phyloP scores from a whole-genome alignment of 2,888 invertebrate species.

The Cylloceria caligata region DNA sequence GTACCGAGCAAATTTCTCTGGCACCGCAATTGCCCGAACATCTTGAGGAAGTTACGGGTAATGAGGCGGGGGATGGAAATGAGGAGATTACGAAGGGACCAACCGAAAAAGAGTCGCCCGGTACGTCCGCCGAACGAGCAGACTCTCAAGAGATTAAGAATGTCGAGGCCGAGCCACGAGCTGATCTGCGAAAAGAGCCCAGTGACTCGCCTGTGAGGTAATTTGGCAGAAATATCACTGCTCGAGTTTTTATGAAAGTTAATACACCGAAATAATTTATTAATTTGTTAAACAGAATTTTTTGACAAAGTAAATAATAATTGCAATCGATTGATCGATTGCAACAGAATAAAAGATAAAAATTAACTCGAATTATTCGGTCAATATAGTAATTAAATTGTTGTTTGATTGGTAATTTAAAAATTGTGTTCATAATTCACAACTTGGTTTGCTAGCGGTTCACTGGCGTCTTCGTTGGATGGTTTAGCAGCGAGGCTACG shows the following conservation, averaged over 20 bases:
- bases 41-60: conserved; percentile 73
- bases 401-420: conserved; percentile 2
- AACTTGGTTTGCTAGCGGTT: conserved; percentile 74
- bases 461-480: conserved; percentile 81
- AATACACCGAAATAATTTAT: no score
- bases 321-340: no score
- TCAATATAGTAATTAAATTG: background rate
- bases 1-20: conserved; percentile 83
- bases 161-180: conserved; percentile 59
- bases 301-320: background rate
- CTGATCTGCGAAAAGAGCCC: conserved; percentile 60
- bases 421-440: background rate
- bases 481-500: conserved; percentile 81
- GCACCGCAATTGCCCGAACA: conserved; percentile 79
- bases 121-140: conserved; percentile 12
- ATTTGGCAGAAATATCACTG: conserved; percentile 44
- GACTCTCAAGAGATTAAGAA: conserved; percentile 45
- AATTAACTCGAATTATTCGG: no score
- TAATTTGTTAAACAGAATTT: no score
- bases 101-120: conserved; percentile 50
- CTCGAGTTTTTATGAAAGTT: background rate
- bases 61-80: conserved; percentile 48
- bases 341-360: no score
- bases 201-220: conserved; percentile 78
- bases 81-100: conserved; percentile 18